These are phyloP conservation scores for Polyommatus iphigenia DNA, from an alignment of 2,888 invertebrate species.

Conservation along the genomic window DNA sequence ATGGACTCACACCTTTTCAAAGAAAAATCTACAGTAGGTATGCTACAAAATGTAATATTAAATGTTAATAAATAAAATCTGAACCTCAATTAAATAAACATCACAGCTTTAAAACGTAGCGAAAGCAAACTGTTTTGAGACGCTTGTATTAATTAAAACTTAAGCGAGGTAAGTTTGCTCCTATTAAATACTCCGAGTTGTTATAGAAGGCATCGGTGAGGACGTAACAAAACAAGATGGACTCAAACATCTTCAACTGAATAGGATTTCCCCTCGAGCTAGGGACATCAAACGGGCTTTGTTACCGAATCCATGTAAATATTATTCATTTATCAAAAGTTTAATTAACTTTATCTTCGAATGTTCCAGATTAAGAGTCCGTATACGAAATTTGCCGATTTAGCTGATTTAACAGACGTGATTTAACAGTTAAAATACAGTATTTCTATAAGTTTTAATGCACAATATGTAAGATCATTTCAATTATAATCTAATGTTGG, in stretches of 20 bases:
- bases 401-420: too few species aligned
- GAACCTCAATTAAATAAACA: slow-evolving; percentile 6
- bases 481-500: too few species aligned
- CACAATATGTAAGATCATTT: too few species aligned
- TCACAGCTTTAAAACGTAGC: not conserved
- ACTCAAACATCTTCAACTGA: slow-evolving; percentile 32
- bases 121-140: not conserved
- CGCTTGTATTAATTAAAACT: slow-evolving; percentile 58
- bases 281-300: slow-evolving; percentile 24
- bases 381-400: too few species aligned
- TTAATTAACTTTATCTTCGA: slow-evolving; percentile 23
- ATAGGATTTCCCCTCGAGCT: slow-evolving; percentile 4
- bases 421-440: too few species aligned
- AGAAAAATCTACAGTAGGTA: not conserved
- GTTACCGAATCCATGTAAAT: slow-evolving; percentile 27
- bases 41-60: not conserved
- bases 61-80: not conserved
- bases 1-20: not conserved
- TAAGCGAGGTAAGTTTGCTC: slow-evolving; percentile 53
- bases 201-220: slow-evolving; percentile 48
- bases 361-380: slow-evolving; percentile 28
- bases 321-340: slow-evolving; percentile 29
- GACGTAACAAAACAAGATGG: slow-evolving; percentile 41
- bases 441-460: too few species aligned
- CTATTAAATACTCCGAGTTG: slow-evolving; percentile 51